These are phyloP conservation scores for Serranus cabrilla DNA, from an alignment of 2,797 vertebrate genomes.

Conservation along the genomic window DNA sequence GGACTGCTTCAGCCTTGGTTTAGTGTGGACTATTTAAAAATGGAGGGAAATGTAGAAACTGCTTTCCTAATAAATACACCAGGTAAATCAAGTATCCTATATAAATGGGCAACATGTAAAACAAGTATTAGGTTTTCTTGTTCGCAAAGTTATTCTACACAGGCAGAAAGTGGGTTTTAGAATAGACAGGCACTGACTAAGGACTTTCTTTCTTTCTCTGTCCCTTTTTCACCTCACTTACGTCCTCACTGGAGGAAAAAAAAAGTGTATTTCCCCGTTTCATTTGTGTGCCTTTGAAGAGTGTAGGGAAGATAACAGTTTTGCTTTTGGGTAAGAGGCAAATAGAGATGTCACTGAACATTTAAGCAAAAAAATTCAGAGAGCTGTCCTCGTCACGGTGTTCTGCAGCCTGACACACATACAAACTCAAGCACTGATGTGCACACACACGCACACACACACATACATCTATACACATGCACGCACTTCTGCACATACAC, in stretches of 20 bases:
- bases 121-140: not conserved
- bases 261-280: constrained; percentile 21
- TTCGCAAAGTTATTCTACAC: not conserved
- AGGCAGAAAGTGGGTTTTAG: not conserved
- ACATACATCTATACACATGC: not conserved
- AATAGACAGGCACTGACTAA: constrained; percentile 2
- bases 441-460: no score
- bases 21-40: not conserved
- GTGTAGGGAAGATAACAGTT: constrained; percentile 30
- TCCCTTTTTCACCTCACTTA: constrained; percentile 38
- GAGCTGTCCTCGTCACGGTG: constrained; percentile 45
- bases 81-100: not conserved
- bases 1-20: not conserved
- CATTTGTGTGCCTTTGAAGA: constrained; percentile 39
- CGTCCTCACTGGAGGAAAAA: constrained; percentile 12
- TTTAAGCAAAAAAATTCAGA: constrained; percentile 44
- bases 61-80: not conserved
- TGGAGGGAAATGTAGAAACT: not conserved
- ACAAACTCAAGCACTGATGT: not conserved
- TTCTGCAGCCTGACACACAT: constrained; percentile 41
- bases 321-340: constrained; percentile 40
- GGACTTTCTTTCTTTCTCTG: constrained; percentile 4
- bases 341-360: constrained; percentile 61
- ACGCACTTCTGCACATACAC: not conserved
- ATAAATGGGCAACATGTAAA: no score